These are phyloP conservation scores for Panopea generosa DNA, from an alignment of 2,888 invertebrate genomes.

Conservation along the genomic window DNA sequence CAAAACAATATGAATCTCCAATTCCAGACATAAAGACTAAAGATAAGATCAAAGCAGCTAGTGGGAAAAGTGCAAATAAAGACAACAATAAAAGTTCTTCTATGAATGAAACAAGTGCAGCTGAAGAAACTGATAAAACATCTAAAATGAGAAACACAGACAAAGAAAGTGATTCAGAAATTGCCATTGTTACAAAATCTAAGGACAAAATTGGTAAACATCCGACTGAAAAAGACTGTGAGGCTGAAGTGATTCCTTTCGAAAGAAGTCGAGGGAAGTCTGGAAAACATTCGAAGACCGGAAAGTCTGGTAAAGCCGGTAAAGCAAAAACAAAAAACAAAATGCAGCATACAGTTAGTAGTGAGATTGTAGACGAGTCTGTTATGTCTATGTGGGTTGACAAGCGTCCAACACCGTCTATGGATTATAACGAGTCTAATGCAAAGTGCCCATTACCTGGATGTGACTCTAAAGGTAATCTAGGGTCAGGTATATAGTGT, in stretches of 20 bases:
- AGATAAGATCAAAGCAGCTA: neutral
- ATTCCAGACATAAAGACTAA: constrained; percentile 11
- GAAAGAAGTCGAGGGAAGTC: constrained; percentile 14
- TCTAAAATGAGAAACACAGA: too few relatives aligned
- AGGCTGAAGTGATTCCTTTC: neutral
- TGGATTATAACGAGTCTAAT: constrained; percentile 80
- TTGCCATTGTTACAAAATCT: too few relatives aligned
- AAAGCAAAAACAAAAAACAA: constrained; percentile 48
- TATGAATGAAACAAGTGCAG: too few relatives aligned
- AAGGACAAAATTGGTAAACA: neutral
- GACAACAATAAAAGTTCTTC: neutral
- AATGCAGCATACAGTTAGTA: constrained; percentile 22
- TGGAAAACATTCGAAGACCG: constrained; percentile 22
- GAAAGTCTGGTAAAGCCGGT: constrained; percentile 50
- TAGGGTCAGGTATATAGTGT: too few relatives aligned
- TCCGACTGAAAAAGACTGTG: neutral
- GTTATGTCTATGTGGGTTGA: constrained; percentile 69
- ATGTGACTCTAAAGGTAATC: constrained; percentile 91
- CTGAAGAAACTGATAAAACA: too few relatives aligned
- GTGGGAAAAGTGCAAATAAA: neutral
- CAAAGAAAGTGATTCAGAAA: too few relatives aligned
- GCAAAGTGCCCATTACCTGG: constrained; percentile 90
- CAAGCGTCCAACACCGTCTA: constrained; percentile 75
- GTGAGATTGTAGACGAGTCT: constrained; percentile 43
- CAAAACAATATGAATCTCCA: constrained; percentile 56